Evolutionary conservation across 2,797 vertebrate species (phyloP), one percentile per base, ranked within the genome.

Genomic region (Sebastes itinus): DNA sequence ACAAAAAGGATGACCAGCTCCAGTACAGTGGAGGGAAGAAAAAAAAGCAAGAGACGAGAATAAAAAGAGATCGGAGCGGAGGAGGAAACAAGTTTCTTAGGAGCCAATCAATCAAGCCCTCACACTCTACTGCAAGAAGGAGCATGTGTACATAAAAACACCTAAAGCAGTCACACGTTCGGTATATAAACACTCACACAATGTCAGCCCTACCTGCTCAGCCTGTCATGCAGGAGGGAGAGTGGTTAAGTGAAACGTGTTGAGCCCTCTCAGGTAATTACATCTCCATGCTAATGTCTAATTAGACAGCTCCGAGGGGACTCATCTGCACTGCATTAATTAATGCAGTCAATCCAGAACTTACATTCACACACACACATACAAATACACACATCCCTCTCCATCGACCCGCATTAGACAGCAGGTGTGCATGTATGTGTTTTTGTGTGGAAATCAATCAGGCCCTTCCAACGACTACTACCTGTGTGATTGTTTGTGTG

Each of bases 261-360:
- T 93, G 90, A 91, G 92, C 90, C 85, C 94, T 91, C 92, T 92
- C 92, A 95, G 94, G 92, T 98, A 97, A 98, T 98, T 97, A 97
- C 94, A 96, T 95, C 93, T 97, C 96, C 96, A 95, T 95, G 95
- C 96, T 97, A 96, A 97, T 97, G 96, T 95, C 94, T 97, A 97
- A 98, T 98, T 97, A 97, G 94, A 96, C 94, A 92, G 95, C 96
- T 97, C 96, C 94, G 90, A 92, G 92, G 97, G 96, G 96, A 96
- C 94, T 96, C 95, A 93, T 95, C 96, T 96, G 95, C 96, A 94
- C 91, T 66, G 94, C 93, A 95, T 95, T 96, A 94, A 96, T 97
- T 97, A 97, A 96, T 96, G 93, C 94, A 95, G 96, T 96, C 96
- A 95, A 92, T 95, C 94, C 94, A 95, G 64, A 90, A 94, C 95